Percentiles rank a stretch among this genome's conserved stretches.
Evolutionary conservation across 2,113 vertebrate species (phyloP).

Genomic region (Ctenodactylus gundi): DNA sequence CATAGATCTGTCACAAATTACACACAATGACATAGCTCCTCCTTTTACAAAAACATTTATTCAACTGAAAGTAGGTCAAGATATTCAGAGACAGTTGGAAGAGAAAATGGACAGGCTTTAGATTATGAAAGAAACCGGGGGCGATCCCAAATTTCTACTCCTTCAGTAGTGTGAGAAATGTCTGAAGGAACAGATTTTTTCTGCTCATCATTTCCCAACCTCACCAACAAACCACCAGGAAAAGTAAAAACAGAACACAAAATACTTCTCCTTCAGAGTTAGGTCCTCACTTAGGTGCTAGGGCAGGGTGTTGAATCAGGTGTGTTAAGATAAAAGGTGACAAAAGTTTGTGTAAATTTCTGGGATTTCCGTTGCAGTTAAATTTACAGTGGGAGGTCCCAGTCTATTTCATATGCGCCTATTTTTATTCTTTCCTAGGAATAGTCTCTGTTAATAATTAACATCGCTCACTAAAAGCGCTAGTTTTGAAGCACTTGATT

Average conservation of each 20-base stretch:
- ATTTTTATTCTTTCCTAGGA: not conserved
- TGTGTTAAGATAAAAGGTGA: not conserved
- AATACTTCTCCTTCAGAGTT: not conserved
- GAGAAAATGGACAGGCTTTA: not conserved
- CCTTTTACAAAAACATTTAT: not conserved
- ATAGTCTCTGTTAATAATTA: not conserved
- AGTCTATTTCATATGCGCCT: not conserved
- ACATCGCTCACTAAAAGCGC: not conserved
- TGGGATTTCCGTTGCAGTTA: not conserved
- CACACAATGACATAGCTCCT: not conserved
- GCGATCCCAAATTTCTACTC: not conserved
- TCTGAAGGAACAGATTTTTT: not conserved
- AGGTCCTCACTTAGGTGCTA: not conserved
- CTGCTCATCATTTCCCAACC: not conserved
- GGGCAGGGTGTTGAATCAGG: not conserved
- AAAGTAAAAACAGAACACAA: not conserved
- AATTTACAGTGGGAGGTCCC: not conserved
- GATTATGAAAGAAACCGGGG: not conserved
- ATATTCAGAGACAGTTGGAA: not conserved
- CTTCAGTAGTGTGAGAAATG: not conserved
- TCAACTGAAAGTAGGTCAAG: not conserved
- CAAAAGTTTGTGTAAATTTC: not conserved
- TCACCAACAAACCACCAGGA: conserved; percentile 15
- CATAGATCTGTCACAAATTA: not conserved
- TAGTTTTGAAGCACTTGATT: not conserved